phyloP scores from a whole-genome alignment of 2,888 invertebrate species.

The Papilio demoleus region DNA sequence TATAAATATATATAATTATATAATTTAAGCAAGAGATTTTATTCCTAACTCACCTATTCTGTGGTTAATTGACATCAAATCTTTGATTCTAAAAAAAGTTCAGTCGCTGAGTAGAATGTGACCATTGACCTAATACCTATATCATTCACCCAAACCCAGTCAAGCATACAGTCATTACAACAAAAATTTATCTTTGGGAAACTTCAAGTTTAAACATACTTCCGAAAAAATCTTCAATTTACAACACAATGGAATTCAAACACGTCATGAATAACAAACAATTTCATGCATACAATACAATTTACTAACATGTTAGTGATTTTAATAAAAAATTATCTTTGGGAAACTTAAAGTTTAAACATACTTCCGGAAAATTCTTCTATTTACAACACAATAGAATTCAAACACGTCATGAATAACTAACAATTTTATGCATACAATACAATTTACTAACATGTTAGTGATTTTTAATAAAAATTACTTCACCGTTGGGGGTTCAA shows the following conservation, averaged over 20 bases:
- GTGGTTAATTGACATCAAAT: too few species aligned
- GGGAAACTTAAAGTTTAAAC: conserved; percentile 43
- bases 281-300: neutral
- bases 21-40: too few species aligned
- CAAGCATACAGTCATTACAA: conserved; percentile 47
- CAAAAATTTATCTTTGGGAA: conserved; percentile 44
- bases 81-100: conserved; percentile 78
- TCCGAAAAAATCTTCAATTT: conserved; percentile 35
- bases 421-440: neutral
- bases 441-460: conserved; percentile 1
- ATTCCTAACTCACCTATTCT: too few species aligned
- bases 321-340: conserved; percentile 46
- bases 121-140: conserved; percentile 63
- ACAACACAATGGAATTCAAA: conserved; percentile 14
- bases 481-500: too few species aligned
- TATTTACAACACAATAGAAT: conserved; percentile 21
- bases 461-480: conserved; percentile 46
- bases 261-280: neutral
- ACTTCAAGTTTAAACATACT: conserved; percentile 44
- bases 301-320: conserved; percentile 32
- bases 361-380: conserved; percentile 40
- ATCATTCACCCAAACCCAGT: conserved; percentile 48
- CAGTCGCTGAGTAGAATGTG: conserved; percentile 66
- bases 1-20: too few species aligned
- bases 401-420: neutral